These are phyloP conservation scores for Hystrix cristata DNA, from an alignment of 2,113 vertebrate species.

Conservation along the genomic window DNA sequence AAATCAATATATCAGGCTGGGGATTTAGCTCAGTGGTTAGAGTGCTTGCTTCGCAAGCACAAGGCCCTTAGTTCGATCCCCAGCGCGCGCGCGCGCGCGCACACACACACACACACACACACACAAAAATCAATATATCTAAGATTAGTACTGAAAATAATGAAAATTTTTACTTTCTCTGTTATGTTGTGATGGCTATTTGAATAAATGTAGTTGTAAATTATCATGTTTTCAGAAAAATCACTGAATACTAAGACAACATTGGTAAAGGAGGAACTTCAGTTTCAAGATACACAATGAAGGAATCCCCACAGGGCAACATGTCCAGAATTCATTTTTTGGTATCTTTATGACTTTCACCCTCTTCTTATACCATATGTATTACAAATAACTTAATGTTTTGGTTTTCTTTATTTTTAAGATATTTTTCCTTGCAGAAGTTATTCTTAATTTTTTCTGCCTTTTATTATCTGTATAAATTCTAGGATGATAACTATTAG, in stretches of 20 bases:
- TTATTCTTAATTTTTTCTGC: not conserved
- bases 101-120: no score
- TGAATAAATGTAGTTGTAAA: slow-evolving; percentile 47
- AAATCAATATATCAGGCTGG: not conserved
- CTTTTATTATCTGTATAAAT: slow-evolving; percentile 40
- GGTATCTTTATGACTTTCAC: slow-evolving; percentile 24
- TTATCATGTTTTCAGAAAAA: slow-evolving; percentile 16
- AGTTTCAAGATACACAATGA: not conserved
- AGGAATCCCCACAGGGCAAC: not conserved
- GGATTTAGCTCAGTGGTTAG: no score
- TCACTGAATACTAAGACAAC: not conserved
- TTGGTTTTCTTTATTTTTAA: not conserved
- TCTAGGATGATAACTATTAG: not conserved
- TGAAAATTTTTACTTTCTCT: slow-evolving; percentile 5
- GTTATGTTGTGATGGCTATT: not conserved
- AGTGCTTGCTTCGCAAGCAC: no score
- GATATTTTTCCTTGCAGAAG: not conserved
- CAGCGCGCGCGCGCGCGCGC: no score
- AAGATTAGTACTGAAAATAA: slow-evolving; percentile 39
- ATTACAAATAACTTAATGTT: not conserved
- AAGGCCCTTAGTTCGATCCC: not conserved
- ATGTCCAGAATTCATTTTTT: not conserved
- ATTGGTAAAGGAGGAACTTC: not conserved
- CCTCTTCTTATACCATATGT: not conserved
- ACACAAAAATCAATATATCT: slow-evolving; percentile 18